Evolutionary conservation across 2,113 vertebrate species (phyloP), one percentile per base, ranked within the genome.

Genomic region (Stomatorhinus ivindoensis): DNA sequence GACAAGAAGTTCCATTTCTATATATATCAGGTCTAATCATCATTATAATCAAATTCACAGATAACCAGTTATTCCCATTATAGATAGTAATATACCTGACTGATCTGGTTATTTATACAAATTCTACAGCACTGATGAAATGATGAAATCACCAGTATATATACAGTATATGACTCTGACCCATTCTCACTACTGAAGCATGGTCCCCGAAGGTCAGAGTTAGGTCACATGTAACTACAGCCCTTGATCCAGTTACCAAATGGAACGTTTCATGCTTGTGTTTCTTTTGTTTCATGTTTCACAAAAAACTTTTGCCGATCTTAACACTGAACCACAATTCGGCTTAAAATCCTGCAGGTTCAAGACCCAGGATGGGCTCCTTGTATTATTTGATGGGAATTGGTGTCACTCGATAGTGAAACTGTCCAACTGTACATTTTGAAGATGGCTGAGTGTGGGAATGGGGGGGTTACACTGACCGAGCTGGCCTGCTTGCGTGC

Each of bases 401-500:
- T 6, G 11, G 27, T 13, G 69, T 76, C 31, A 35, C 35, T 42
- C 2, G 73, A 42, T 80, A 13, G 27, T 65, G n/a, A 31, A 69
- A 42, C 76, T 44, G 39, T 82, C 42, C 76, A 3, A 27, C 3
- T 69, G n/a, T 31, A 69, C 31, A 69, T 3, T 27, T 11, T 44
- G 76, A 82, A 44, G 19, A 42, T 42, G 31, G 31, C 73, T 80
- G 35, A 35, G 35, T 13, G 8, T 9, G 39, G 6, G 19, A 24
- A 3, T 21, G 21, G 42, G 44, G 5, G 15, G 19, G 46, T 58
- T 24, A 15, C 89, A 95, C 97, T 97, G 93, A 99, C 98, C 90
- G 97, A 99, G 2, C 98, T 97, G 0, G 98, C 98, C 93, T 99
- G 98, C 89, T 97, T 97, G 47, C 98, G 94, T 53, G 98, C 97